These are phyloP conservation scores for Varroa destructor DNA, from an alignment of 1,140 invertebrate species.

Conservation along the genomic window DNA sequence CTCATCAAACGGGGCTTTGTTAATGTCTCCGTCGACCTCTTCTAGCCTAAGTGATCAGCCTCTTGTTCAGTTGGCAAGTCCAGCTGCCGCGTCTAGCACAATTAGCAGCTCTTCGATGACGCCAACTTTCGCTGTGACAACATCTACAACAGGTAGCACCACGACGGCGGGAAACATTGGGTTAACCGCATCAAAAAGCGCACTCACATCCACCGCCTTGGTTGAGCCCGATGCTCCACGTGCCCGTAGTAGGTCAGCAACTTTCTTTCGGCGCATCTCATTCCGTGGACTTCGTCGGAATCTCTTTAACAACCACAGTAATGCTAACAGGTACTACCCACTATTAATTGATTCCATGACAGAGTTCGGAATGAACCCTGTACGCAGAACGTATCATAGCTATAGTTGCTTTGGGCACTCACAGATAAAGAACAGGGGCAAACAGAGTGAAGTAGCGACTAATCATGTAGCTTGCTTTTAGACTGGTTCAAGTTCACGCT, in stretches of 20 bases:
- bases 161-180: no score
- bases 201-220: background rate
- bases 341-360: background rate
- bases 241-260: conserved; percentile 9
- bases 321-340: conserved; percentile 4
- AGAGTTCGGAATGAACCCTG: background rate
- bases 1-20: no score
- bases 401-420: background rate
- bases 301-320: conserved; percentile 2
- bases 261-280: conserved; percentile 18
- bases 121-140: no score
- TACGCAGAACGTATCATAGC: background rate
- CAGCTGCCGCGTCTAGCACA: no score
- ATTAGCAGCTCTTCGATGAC: no score
- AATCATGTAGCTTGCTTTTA: background rate
- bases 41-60: conserved; percentile 13
- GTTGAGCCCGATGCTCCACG: background rate
- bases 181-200: no score
- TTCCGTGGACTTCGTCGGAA: conserved; percentile 15
- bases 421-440: background rate
- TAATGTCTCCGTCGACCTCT: conserved; percentile 14
- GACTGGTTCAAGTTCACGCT: background rate
- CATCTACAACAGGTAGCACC: no score
- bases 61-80: background rate
- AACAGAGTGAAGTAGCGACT: background rate